These are phyloP conservation scores for Hydropotes inermis DNA, from an alignment of 2,113 vertebrate species.

Conservation along the genomic window DNA sequence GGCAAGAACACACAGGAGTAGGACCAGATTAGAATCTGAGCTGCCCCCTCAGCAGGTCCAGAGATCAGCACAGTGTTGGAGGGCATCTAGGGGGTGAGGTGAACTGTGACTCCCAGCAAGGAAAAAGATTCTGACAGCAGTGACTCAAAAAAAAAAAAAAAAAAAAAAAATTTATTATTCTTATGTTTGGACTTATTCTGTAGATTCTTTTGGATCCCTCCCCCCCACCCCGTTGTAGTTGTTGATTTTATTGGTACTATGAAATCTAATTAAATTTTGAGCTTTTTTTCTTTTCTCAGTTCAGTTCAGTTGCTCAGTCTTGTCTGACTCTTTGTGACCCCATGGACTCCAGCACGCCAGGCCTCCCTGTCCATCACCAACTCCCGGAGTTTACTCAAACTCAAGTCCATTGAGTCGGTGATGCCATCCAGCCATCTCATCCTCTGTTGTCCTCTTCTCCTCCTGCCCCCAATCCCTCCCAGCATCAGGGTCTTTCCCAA, in stretches of 20 bases:
- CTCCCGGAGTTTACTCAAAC: neutral
- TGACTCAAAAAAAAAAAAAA: neutral
- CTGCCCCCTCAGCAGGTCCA: neutral
- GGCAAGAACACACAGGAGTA: neutral
- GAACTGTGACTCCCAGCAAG: no score
- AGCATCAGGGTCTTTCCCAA: neutral
- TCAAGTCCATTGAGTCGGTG: neutral
- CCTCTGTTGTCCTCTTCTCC: neutral
- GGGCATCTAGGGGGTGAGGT: neutral
- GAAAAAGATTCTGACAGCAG: no score
- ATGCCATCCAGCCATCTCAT: neutral
- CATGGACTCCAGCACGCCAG: neutral
- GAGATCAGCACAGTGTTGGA: neutral
- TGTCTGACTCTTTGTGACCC: neutral
- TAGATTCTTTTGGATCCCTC: neutral
- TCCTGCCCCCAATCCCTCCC: rapidly evolving
- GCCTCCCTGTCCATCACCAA: neutral
- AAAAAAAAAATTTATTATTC: neutral
- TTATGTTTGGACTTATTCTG: neutral
- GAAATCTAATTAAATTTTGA: neutral
- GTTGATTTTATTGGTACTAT: neutral
- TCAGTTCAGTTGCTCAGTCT: neutral
- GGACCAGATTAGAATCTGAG: neutral
- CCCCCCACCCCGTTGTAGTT: neutral
- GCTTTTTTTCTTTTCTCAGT: neutral